A percentile compares a stretch with the other conserved stretches of the same genome.
Conservation (phyloP, 2,888 invertebrate species). For the Synanthedon myopaeformis region DNA sequence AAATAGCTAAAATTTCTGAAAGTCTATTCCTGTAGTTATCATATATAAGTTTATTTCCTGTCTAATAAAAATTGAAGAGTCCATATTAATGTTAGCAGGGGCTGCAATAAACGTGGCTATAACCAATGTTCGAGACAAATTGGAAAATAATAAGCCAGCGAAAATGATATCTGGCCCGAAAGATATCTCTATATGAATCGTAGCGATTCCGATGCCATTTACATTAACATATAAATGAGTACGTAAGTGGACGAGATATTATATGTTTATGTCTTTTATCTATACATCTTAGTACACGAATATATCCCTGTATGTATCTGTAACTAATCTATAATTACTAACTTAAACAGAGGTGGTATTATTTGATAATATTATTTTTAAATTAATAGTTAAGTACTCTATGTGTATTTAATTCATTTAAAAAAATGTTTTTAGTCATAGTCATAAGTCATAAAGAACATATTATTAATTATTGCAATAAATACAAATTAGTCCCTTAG, state of each 20-base stretch:
- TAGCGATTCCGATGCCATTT: constrained; percentile 47
- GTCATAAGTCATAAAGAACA: too few species aligned
- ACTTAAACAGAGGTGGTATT: too few species aligned
- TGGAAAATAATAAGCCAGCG: constrained; percentile 70
- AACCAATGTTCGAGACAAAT: constrained; percentile 65
- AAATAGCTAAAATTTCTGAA: background rate
- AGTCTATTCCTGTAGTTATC: background rate
- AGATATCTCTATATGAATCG: constrained; percentile 62
- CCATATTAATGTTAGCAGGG: constrained; percentile 34
- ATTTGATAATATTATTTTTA: too few species aligned
- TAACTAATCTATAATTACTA: too few species aligned
- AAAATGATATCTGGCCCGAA: constrained; percentile 65
- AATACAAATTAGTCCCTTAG: too few species aligned
- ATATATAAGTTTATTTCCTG: constrained; percentile 2
- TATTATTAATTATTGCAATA: too few species aligned
- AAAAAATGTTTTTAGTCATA: too few species aligned
- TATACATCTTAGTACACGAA: background rate
- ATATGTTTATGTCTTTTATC: constrained; percentile 36
- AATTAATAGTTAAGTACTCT: too few species aligned
- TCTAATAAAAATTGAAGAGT: constrained; percentile 9
- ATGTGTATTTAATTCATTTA: too few species aligned
- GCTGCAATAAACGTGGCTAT: constrained; percentile 53
- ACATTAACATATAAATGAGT: constrained; percentile 69
- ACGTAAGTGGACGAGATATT: constrained; percentile 58
- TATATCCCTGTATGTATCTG: background rate